A percentile compares a stretch with the other conserved stretches of the same genome.
These are phyloP conservation scores for Hestina assimilis DNA, from an alignment of 1,140 invertebrate species.

Conservation along the genomic window DNA sequence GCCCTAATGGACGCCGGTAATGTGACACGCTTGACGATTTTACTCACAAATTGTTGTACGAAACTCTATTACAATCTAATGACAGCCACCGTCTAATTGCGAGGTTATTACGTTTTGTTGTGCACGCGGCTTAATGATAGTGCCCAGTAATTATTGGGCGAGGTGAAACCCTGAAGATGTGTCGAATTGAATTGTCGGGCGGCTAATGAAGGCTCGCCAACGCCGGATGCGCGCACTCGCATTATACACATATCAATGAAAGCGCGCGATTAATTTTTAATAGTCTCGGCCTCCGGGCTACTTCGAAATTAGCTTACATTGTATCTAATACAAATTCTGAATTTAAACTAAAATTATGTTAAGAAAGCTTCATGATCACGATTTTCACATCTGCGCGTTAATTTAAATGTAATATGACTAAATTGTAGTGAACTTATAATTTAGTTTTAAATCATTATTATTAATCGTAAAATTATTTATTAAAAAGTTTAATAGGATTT, in stretches of 20 bases:
- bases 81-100: slow-evolving; percentile 74
- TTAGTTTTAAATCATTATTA: too few species aligned
- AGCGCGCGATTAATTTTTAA: slow-evolving; percentile 61
- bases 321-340: slow-evolving; percentile 20
- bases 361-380: neutral
- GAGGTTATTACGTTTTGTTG: slow-evolving; percentile 74
- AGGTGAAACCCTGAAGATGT: slow-evolving; percentile 76
- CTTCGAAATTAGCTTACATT: slow-evolving; percentile 38
- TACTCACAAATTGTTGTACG: slow-evolving; percentile 75
- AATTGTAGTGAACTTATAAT: too few species aligned
- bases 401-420: neutral
- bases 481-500: too few species aligned
- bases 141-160: slow-evolving; percentile 69
- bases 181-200: slow-evolving; percentile 68
- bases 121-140: slow-evolving; percentile 70
- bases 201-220: slow-evolving; percentile 31
- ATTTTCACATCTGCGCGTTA: neutral
- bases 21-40: slow-evolving; percentile 78
- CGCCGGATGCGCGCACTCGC: slow-evolving; percentile 46
- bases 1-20: slow-evolving; percentile 74
- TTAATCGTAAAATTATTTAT: too few species aligned
- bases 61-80: slow-evolving; percentile 76
- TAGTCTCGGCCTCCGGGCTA: slow-evolving; percentile 34
- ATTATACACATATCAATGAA: slow-evolving; percentile 55
- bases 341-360: neutral